phyloP scores from a whole-genome alignment of 1,140 invertebrate species.

The Drosophila erecta region DNA sequence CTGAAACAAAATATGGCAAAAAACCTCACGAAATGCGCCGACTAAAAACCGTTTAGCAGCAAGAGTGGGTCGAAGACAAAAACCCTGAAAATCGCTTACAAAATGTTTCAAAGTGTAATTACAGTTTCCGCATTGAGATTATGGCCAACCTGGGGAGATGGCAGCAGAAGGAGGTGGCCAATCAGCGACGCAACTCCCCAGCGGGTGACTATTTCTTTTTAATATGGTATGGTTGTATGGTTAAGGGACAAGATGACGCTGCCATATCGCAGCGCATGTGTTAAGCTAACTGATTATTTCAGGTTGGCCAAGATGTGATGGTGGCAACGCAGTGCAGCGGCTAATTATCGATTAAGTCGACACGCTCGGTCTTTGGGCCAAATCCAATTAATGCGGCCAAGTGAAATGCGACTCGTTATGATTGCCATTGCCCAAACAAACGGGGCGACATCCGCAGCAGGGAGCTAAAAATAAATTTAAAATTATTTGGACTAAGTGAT shows the following conservation, averaged over 20 bases:
- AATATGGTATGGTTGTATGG: background rate
- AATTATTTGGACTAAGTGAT: slow-evolving; percentile 68
- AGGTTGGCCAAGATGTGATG: slow-evolving; percentile 35
- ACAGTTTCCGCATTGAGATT: slow-evolving; percentile 72
- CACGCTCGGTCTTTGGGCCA: slow-evolving; percentile 49
- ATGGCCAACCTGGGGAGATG: slow-evolving; percentile 6
- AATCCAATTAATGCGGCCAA: slow-evolving; percentile 65
- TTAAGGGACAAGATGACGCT: slow-evolving; percentile 49
- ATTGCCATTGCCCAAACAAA: slow-evolving; percentile 58
- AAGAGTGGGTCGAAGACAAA: slow-evolving; percentile 40
- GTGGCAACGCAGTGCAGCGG: slow-evolving; percentile 35
- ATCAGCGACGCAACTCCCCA: slow-evolving; percentile 28
- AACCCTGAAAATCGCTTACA: slow-evolving; percentile 71
- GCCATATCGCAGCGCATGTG: slow-evolving; percentile 16
- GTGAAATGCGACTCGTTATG: slow-evolving; percentile 53
- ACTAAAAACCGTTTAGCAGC: slow-evolving; percentile 59
- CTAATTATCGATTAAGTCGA: slow-evolving; percentile 76
- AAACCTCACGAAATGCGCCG: slow-evolving; percentile 54
- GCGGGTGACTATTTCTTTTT: slow-evolving; percentile 5
- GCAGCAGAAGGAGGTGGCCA: background rate
- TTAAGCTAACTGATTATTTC: slow-evolving; percentile 51
- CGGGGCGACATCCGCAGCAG: background rate
- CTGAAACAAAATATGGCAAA: slow-evolving; percentile 5
- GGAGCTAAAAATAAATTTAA: slow-evolving; percentile 42
- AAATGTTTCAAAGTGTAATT: slow-evolving; percentile 77